Base-by-base conservation (phyloP, 2,113 vertebrate species). In the Thomomys bottae region DNA sequence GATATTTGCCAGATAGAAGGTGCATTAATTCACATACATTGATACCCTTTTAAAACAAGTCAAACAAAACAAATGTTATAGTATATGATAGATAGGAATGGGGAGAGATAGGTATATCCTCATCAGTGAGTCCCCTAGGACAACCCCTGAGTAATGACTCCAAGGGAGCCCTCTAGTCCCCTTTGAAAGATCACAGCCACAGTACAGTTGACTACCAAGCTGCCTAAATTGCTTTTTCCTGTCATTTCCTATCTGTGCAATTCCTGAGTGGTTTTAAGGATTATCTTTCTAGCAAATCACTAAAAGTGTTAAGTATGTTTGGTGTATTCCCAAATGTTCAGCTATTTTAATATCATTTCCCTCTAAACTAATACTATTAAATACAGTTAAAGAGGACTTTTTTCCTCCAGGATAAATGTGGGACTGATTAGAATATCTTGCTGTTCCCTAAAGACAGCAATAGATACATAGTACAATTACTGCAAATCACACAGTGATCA, bases 241-340 rank as follows among this genome's bases (percentile, higher is more conserved):
- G 64, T 90, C 21, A 45, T 73, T 82, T 88, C 93, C 73, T 90
- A 78, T 75, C 92, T 67, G 67, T 77, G 73, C 23, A 88, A 77
- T 93, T 96, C 76, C 68, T 90, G 64, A 78, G 59, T 90, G 85
- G 45, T 81, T 95, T 92, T 93, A 90, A 93, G 83, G 90, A 92
- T 87, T 92, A 23, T 20, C 90, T 93, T 86, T 90, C 94, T 84
- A 96, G 90, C 86, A 95, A 96, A 94, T 87, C 67, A 94, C 88
- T 96, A 80, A 90, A 91, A 87, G 61, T 88, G 28, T 81, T 84
- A 30, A 24, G 11, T 88, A 90, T 95, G 88, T 96, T 92, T 95
- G 75, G 68, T 95, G 90, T 97, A 95, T 95, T 96, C 96, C 95
- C 95, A 95, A 93, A 95, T 95, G 92, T 77, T 94, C 92, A 95